These are phyloP conservation scores for Neoitamus cyanurus DNA, from an alignment of 2,888 invertebrate species.

Conservation along the genomic window DNA sequence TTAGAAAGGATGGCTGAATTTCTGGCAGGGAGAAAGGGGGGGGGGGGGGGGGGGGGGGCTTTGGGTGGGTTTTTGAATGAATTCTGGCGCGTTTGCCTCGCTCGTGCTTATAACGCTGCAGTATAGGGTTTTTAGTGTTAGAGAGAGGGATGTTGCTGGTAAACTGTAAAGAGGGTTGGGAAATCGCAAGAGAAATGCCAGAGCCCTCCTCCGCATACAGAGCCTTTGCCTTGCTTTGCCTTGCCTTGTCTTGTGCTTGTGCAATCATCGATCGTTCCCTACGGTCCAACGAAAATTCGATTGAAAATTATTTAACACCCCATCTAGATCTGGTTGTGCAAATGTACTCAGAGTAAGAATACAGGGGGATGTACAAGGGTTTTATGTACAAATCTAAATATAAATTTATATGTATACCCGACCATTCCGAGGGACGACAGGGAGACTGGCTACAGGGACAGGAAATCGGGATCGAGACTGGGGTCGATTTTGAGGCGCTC, in stretches of 20 bases:
- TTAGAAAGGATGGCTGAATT: neutral
- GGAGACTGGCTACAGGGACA: too few species aligned
- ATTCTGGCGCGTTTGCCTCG: neutral
- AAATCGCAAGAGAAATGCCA: neutral
- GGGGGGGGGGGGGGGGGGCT: neutral
- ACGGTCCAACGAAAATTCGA: conserved; percentile 43
- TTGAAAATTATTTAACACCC: conserved; percentile 42
- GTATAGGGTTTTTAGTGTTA: neutral
- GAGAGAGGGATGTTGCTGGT: neutral
- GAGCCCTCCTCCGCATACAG: neutral
- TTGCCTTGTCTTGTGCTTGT: conserved; percentile 15
- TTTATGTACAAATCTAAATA: conserved; percentile 6
- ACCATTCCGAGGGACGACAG: neutral
- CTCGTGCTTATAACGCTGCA: neutral
- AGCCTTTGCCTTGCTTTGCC: neutral
- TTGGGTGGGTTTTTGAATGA: neutral
- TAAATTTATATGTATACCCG: neutral
- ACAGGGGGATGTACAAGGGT: neutral
- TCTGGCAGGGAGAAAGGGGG: too few species aligned
- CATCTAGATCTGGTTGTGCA: conserved; percentile 15
- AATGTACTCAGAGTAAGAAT: neutral
- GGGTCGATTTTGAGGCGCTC: neutral
- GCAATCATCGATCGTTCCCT: conserved; percentile 34
- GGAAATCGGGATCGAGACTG: too few species aligned
- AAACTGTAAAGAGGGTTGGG: neutral